phyloP scores from a whole-genome alignment of 2,113 vertebrate species.

The Tamias sibiricus region DNA sequence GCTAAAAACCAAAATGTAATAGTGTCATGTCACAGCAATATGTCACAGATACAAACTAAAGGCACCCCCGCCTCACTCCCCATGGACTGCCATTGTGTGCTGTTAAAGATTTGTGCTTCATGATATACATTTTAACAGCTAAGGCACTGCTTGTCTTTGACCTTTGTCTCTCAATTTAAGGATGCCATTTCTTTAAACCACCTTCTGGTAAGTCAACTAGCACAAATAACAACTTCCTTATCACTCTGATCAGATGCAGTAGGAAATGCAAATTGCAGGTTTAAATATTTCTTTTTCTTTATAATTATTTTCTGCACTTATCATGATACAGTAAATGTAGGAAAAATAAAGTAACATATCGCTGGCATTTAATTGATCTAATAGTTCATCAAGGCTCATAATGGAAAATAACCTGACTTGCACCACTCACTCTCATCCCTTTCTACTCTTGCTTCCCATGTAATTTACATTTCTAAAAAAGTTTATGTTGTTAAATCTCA shows the following conservation, averaged over 20 bases:
- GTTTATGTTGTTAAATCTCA: neutral
- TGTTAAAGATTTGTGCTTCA: constrained; percentile 80
- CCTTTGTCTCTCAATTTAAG: constrained; percentile 87
- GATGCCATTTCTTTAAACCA: constrained; percentile 84
- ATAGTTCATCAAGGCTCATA: neutral
- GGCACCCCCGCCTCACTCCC: constrained; percentile 91
- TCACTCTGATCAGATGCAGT: neutral
- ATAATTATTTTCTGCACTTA: neutral
- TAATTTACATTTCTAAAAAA: neutral
- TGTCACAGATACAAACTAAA: constrained; percentile 92
- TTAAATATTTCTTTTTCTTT: neutral
- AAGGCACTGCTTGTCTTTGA: constrained; percentile 83
- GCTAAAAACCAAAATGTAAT: constrained; percentile 96
- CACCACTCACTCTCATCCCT: neutral
- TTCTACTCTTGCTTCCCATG: neutral
- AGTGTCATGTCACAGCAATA: constrained; percentile 94
- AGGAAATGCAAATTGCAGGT: constrained; percentile 39
- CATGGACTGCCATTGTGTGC: constrained; percentile 82
- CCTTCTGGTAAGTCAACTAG: constrained; percentile 75
- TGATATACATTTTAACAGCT: constrained; percentile 80
- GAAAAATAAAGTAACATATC: neutral
- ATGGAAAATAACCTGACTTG: neutral
- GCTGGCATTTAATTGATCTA: neutral
- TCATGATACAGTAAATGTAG: neutral
- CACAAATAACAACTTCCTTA: constrained; percentile 62